Base-by-base conservation (phyloP, 1,140 invertebrate genomes). In the Anoplolepis gracilipes region DNA sequence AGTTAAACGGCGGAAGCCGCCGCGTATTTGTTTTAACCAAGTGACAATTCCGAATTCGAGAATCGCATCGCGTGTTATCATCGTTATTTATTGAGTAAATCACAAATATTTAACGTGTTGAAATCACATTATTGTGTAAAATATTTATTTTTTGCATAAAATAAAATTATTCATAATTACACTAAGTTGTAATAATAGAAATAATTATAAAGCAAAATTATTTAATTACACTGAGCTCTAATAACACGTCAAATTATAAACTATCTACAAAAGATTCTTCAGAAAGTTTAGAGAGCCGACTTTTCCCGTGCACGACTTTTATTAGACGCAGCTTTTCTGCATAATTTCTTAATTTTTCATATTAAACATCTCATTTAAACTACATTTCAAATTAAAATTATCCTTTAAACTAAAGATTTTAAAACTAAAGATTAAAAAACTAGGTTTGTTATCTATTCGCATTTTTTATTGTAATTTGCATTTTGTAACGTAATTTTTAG, bases 1-100 rank as follows among this genome's bases (percentile, higher is more conserved):
- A 36, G 46, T 79, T 39, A 69, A 79, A 78, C 22, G 33, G 16
- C 33, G 64, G 39, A 7, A 53, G 42, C 30, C 42, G 3, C 42
- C 28, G 1, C 46, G 61, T 65, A 78, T 53, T 67, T 53, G 36
- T 79, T 67, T 78, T 53, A 67, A 77, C 36, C 36, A 19, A 42
- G 25, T 46, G 36, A 64, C 28, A 77, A 62, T 62, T 30, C 75
- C 16, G 5, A 4, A 22, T n/a, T 59, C 22, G 22, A 16, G 30
- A 57, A 55, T 75, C 57, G 25, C 19, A 10, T 33, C 39, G 25
- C 57, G 30, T 25, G 16, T 76, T 62, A 28, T 36, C n/a, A 19
- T 19, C 30, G 19, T 55, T 5, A 59, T n/a, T 39, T 36, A 39
- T 10, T 22, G 53, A 8, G 22, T 57, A 16, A 10, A 62, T 62